Percentiles rank a stretch among this genome's conserved stretches.
phyloP scores from a whole-genome alignment of 1,140 invertebrate genomes.

The Meloidogyne exigua region DNA sequence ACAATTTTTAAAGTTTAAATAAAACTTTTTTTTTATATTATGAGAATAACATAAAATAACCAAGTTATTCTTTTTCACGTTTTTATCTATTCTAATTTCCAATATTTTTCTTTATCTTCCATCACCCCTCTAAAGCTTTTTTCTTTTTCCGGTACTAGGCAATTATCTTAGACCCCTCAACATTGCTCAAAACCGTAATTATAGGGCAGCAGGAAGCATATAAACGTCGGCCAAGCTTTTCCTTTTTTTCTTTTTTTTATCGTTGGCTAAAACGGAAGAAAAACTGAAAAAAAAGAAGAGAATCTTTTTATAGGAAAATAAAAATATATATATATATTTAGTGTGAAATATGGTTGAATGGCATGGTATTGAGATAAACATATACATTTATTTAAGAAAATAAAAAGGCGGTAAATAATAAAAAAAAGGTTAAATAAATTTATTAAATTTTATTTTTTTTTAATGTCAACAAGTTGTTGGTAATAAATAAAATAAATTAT shows the following conservation, averaged over 20 bases:
- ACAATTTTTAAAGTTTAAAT: too few species aligned
- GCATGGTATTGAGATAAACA: not conserved
- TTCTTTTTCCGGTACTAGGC: not conserved
- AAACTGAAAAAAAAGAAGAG: not conserved
- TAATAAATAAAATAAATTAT: too few species aligned
- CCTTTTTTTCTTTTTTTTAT: too few species aligned
- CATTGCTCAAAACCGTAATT: constrained; percentile 29
- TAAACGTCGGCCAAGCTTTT: constrained; percentile 2
- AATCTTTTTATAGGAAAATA: not conserved
- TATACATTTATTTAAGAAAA: too few species aligned
- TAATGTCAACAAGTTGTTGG: too few species aligned
- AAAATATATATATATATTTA: constrained; percentile 1
- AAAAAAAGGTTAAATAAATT: too few species aligned
- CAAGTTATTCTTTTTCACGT: not conserved
- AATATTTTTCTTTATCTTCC: not conserved
- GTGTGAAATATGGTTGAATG: constrained; percentile 32
- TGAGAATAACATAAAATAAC: too few species aligned
- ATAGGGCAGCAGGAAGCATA: constrained; percentile 15
- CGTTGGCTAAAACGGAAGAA: not conserved
- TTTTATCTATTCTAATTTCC: not conserved
- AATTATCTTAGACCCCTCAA: not conserved
- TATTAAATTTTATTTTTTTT: too few species aligned
- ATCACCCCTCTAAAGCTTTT: not conserved
- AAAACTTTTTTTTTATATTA: too few species aligned
- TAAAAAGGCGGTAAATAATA: too few species aligned